Evolutionary conservation across 2,888 invertebrate genomes (phyloP).

Genomic region (Lasioglossum vierecki): DNA sequence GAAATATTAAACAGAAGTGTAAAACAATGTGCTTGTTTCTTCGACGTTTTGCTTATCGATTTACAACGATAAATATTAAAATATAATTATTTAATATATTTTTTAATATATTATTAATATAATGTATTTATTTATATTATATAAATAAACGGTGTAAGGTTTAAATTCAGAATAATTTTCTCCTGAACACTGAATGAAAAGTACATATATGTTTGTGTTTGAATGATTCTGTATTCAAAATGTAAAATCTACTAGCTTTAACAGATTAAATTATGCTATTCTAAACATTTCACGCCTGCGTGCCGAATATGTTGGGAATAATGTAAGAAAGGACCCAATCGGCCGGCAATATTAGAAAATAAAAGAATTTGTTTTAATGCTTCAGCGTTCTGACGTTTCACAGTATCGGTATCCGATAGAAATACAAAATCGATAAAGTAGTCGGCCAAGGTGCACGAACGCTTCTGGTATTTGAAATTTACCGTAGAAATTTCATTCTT

Average conservation of each 20-base stretch:
- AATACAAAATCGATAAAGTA: conserved; percentile 34
- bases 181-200: background rate
- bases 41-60: background rate
- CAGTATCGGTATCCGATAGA: conserved; percentile 44
- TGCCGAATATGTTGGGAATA: background rate
- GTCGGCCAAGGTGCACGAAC: background rate
- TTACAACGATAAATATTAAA: background rate
- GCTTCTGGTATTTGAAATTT: conserved; percentile 21
- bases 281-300: background rate
- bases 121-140: too few relatives aligned
- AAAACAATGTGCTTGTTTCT: background rate
- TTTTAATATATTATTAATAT: too few relatives aligned
- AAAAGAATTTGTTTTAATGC: conserved; percentile 9
- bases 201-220: background rate
- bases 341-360: background rate
- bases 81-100: too few relatives aligned
- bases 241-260: background rate
- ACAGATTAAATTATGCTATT: background rate
- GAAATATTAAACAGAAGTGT: background rate
- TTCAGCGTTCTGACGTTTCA: conserved; percentile 5
- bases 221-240: background rate
- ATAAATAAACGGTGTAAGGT: background rate
- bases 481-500: conserved; percentile 7
- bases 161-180: background rate
- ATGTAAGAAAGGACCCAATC: background rate